Conservation (phyloP, 1,140 invertebrate species). For the Drosophila funebris region DNA sequence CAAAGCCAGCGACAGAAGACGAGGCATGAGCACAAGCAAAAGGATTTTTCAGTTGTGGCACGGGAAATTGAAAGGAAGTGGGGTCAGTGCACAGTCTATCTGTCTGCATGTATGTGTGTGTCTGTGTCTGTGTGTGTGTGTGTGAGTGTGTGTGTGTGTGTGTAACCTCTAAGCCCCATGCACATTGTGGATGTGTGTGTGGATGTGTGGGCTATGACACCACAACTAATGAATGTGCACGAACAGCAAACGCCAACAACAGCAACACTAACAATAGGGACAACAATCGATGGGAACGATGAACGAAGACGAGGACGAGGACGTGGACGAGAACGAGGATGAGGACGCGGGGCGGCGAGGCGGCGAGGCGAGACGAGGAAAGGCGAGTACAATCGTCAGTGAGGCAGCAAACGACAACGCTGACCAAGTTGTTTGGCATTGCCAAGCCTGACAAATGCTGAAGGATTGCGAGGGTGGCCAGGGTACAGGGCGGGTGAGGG, state of each 20-base stretch:
- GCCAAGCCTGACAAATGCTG: constrained; percentile 57
- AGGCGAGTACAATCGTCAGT: constrained; percentile 39
- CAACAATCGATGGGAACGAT: constrained; percentile 1
- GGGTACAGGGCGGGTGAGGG: neutral
- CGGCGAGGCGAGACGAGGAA: constrained; percentile 2
- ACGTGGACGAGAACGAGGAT: neutral
- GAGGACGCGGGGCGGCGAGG: neutral
- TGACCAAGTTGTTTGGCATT: constrained; percentile 49
- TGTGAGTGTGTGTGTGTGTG: constrained; percentile 24
- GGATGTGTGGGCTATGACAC: constrained; percentile 50
- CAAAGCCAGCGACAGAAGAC: constrained; percentile 20
- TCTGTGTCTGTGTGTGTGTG: neutral
- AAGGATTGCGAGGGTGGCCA: constrained; percentile 8
- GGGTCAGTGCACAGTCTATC: constrained; percentile 62
- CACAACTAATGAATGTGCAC: constrained; percentile 68
- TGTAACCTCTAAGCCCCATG: neutral
- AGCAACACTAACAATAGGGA: neutral
- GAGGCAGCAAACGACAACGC: constrained; percentile 37
- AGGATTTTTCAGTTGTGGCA: constrained; percentile 33
- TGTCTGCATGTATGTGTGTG: neutral
- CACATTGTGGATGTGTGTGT: neutral
- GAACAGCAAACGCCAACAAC: constrained; percentile 26
- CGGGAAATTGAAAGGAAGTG: constrained; percentile 57
- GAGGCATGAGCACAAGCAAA: constrained; percentile 25
- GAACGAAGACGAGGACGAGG: constrained; percentile 4